Evolutionary conservation across 2,888 invertebrate species (phyloP).

Genomic region (Dryococelus australis): DNA sequence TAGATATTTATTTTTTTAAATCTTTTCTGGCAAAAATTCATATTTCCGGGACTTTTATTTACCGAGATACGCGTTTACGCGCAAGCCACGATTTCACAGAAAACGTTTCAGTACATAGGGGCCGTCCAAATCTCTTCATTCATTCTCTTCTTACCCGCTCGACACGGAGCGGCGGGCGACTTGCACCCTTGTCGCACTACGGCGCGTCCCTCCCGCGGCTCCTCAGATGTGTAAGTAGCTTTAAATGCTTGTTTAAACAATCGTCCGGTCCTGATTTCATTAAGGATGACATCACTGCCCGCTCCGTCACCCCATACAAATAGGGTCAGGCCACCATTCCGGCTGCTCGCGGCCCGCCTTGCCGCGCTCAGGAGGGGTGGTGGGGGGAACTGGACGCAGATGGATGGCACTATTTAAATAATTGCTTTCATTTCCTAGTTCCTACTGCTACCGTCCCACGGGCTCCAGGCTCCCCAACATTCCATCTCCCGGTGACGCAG

Average conservation of each 20-base stretch:
- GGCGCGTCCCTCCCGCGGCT: neutral
- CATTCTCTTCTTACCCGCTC: no score
- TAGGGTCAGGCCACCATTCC: slow-evolving; percentile 2
- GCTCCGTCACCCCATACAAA: slow-evolving; percentile 11
- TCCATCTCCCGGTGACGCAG: no score
- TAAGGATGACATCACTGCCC: slow-evolving; percentile 2
- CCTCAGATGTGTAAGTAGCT: slow-evolving; percentile 3
- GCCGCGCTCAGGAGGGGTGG: neutral
- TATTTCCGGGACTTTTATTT: no score
- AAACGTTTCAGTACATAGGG: no score
- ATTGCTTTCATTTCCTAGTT: neutral
- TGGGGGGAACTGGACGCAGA: neutral
- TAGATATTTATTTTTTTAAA: no score
- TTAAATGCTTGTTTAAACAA: slow-evolving; percentile 16
- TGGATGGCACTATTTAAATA: neutral
- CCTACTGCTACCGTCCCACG: neutral
- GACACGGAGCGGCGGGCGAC: neutral
- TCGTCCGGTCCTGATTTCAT: slow-evolving; percentile 11
- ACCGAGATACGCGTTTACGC: no score
- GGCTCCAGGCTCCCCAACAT: neutral
- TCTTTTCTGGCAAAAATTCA: no score
- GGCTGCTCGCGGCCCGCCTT: neutral
- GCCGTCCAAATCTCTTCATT: no score
- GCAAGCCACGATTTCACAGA: no score
- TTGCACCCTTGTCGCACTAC: neutral